A percentile compares a stretch with the other conserved stretches of the same genome.
Conservation (phyloP, 1,140 invertebrate genomes). For the Achroia grisella region DNA sequence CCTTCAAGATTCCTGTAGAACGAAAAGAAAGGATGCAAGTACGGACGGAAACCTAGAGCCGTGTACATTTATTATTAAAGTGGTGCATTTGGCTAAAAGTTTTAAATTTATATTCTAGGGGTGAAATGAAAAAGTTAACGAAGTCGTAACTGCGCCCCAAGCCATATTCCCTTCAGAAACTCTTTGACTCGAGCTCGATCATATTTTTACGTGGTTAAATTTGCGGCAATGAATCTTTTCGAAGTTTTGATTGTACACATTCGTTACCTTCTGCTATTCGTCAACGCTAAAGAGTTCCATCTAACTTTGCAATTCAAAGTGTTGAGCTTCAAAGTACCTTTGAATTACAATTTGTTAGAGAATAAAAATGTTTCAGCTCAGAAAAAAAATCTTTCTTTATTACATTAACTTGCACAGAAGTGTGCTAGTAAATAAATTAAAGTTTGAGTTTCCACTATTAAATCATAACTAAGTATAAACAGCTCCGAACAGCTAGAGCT, state of each 20-base stretch:
- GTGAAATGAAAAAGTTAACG: background rate
- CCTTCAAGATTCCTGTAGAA: no score
- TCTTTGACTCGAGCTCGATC: constrained; percentile 31
- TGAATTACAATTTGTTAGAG: constrained; percentile 7
- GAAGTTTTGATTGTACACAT: constrained; percentile 56
- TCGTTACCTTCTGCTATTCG: constrained; percentile 38
- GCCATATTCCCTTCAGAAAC: constrained; percentile 9
- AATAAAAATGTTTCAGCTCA: constrained; percentile 4
- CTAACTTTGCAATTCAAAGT: constrained; percentile 15
- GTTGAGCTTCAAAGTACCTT: constrained; percentile 7
- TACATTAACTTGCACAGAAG: no score
- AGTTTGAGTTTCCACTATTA: no score
- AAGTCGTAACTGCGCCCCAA: constrained; percentile 4
- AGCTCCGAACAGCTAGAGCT: no score
- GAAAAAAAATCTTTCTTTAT: background rate
- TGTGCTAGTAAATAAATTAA: no score
- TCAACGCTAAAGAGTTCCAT: constrained; percentile 26
- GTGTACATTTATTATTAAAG: no score
- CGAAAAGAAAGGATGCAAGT: no score
- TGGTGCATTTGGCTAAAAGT: no score
- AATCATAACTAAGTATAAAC: no score
- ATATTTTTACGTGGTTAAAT: constrained; percentile 40
- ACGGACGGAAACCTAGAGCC: no score
- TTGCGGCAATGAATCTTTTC: constrained; percentile 52
- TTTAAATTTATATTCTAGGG: no score